Percentiles rank a stretch among this genome's conserved stretches.
These are phyloP conservation scores for Phengaris alcon DNA, from an alignment of 2,888 invertebrate species.

Conservation along the genomic window DNA sequence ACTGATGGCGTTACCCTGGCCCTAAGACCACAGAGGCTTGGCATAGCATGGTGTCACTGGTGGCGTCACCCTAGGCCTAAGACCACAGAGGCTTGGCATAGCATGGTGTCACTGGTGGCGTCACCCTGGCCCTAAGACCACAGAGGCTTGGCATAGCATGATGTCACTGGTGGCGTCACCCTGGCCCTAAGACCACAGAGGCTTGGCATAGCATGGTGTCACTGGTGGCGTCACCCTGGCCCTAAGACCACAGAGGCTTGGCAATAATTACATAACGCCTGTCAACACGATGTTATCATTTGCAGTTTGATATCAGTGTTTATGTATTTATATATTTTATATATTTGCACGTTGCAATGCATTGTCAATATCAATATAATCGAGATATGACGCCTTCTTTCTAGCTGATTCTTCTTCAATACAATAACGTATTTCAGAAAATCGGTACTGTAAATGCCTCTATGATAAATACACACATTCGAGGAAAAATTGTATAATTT, in stretches of 20 bases:
- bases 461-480: no score
- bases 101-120: background rate
- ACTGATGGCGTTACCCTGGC: no score
- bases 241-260: background rate
- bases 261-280: conserved; percentile 10
- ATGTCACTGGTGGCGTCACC: background rate
- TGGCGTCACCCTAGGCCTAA: background rate
- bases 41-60: background rate
- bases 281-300: background rate
- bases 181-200: background rate
- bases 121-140: background rate
- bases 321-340: background rate
- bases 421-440: no score
- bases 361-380: background rate
- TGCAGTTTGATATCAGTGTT: conserved; percentile 13
- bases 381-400: no score
- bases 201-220: background rate
- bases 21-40: no score
- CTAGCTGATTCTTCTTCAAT: no score
- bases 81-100: no score
- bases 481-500: no score
- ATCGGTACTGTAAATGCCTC: no score
- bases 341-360: background rate
- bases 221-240: background rate
- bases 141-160: background rate